These are phyloP conservation scores for Pseudochirops corinnae DNA, from an alignment of 2,797 vertebrate species.

Conservation along the genomic window DNA sequence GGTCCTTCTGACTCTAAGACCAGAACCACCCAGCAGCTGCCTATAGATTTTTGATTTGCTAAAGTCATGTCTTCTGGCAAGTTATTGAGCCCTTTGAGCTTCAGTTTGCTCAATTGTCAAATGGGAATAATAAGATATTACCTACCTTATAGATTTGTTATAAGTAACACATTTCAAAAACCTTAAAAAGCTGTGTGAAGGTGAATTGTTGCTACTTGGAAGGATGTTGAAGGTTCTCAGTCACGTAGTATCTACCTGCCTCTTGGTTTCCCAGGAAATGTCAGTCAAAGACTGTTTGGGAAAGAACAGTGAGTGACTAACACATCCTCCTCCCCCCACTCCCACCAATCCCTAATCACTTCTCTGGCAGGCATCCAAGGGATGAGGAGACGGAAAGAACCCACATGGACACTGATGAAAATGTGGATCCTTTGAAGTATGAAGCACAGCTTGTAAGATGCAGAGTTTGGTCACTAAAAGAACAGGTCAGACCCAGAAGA, in stretches of 20 bases:
- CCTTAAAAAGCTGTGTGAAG: not conserved
- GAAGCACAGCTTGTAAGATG: not conserved
- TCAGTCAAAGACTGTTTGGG: not conserved
- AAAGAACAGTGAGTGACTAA: not conserved
- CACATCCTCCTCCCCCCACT: not conserved
- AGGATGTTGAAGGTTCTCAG: not conserved
- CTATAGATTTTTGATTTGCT: not conserved
- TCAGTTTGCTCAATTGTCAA: not conserved
- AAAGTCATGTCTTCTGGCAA: not conserved
- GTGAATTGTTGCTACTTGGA: not conserved
- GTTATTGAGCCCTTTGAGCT: not conserved
- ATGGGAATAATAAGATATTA: not conserved
- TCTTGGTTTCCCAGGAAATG: conserved; percentile 23
- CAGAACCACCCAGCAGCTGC: not conserved
- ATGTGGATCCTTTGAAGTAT: not conserved
- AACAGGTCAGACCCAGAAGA: not conserved
- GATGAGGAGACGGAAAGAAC: not conserved
- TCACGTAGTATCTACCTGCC: not conserved
- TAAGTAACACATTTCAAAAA: not conserved
- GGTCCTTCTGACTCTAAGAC: not conserved
- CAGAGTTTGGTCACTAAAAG: not conserved
- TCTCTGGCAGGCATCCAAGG: not conserved
- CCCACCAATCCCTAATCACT: not conserved
- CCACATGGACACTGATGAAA: not conserved
- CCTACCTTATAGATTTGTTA: not conserved